A percentile compares a stretch with the other conserved stretches of the same genome.
These are phyloP conservation scores for Chondrilla cf. caribensis DNA, from an alignment of 37 sponge, comb jelly and placozoan species.

Conservation along the genomic window DNA sequence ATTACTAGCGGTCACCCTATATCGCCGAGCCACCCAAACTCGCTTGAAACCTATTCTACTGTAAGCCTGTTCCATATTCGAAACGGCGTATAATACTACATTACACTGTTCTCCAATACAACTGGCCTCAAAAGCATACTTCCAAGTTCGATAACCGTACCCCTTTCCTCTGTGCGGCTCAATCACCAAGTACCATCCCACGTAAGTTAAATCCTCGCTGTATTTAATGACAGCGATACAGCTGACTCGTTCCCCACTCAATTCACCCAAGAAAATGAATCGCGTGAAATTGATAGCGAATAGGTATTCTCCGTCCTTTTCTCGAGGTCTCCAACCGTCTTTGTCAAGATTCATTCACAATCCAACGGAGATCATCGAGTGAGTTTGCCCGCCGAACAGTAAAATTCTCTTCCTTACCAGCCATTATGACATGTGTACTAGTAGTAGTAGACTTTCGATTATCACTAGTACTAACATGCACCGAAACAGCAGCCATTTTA, in stretches of 20 bases:
- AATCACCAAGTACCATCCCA: neutral
- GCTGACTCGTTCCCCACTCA: slow-evolving; percentile 9
- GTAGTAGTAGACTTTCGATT: no score
- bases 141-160: slow-evolving; percentile 8
- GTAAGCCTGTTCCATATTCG: neutral
- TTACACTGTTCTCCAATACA: neutral
- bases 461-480: no score
- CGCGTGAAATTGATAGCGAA: neutral
- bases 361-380: neutral
- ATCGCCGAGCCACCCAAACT: neutral
- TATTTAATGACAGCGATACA: slow-evolving; percentile 17
- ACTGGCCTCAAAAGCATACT: neutral
- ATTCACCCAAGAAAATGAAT: slow-evolving; percentile 8
- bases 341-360: neutral
- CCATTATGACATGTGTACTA: no score
- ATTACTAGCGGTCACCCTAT: neutral
- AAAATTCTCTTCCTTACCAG: neutral
- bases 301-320: neutral
- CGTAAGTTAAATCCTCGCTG: neutral
- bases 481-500: no score
- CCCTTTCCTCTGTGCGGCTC: slow-evolving; percentile 5
- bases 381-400: neutral
- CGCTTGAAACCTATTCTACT: neutral
- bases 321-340: slow-evolving; percentile 1
- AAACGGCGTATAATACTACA: neutral